Evolutionary conservation across 2,113 vertebrate species (phyloP).

Genomic region (Carlito syrichta): DNA sequence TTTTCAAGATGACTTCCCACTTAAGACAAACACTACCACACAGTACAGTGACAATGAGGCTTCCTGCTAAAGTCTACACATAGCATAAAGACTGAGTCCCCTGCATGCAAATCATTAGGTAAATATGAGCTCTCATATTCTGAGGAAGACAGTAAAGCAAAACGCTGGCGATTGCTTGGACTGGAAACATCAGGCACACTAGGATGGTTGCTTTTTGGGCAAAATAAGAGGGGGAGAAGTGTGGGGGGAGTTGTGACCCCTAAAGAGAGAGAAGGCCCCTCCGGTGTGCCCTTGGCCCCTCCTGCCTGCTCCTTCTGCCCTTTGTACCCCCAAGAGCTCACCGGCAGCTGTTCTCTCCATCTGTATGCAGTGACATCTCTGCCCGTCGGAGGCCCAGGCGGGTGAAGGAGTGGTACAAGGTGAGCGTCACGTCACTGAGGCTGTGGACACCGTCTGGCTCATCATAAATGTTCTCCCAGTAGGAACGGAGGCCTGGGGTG

Average conservation of each 20-base stretch:
- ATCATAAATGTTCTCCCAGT: conserved; percentile 96
- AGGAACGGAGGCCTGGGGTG: conserved; percentile 88
- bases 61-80: neutral
- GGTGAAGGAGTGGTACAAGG: conserved; percentile 92
- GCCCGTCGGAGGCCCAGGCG: conserved; percentile 91
- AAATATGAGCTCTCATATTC: rapidly evolving
- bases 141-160: neutral
- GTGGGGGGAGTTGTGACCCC: rapidly evolving
- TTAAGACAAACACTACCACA: neutral
- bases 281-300: rapidly evolving
- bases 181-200: rapidly evolving
- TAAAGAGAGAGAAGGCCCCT: neutral
- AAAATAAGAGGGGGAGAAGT: neutral
- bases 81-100: neutral
- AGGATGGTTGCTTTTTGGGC: rapidly evolving
- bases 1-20: neutral
- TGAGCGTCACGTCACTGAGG: conserved; percentile 90
- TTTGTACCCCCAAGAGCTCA: conserved; percentile 56
- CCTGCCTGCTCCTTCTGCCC: no score
- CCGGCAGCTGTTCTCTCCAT: conserved; percentile 91
- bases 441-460: conserved; percentile 90
- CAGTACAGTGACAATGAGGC: no score
- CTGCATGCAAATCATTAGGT: neutral
- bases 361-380: conserved; percentile 83
- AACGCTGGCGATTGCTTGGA: neutral